Conservation (phyloP, 2,113 vertebrate species). For the Saguinus imperator region DNA sequence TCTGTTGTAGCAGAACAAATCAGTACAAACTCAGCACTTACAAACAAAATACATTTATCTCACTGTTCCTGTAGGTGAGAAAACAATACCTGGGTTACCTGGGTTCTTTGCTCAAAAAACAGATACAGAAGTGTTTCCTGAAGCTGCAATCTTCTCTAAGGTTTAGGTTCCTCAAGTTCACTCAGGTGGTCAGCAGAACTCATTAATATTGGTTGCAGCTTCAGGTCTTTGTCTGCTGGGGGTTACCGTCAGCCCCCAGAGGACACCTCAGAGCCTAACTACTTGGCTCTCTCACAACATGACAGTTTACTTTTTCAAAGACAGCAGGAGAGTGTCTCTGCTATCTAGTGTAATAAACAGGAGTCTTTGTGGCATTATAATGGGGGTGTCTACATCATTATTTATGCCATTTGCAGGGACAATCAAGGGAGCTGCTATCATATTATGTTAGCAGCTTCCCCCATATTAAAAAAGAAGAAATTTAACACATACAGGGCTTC, state of each 20-base stretch:
- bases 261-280: neutral
- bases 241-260: too few species aligned
- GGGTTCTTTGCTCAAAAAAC: neutral
- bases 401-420: neutral
- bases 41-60: neutral
- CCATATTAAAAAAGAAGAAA: neutral
- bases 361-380: neutral
- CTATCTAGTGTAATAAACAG: neutral
- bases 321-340: neutral
- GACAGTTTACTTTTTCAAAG: neutral
- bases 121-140: fast-evolving
- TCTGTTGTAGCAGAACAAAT: neutral
- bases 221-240: neutral
- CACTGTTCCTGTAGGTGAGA: neutral
- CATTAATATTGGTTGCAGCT: neutral
- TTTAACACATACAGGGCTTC: neutral
- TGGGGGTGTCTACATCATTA: neutral
- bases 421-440: neutral
- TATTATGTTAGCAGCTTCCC: neutral
- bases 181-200: neutral
- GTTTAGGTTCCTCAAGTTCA: neutral
- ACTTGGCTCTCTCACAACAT: fast-evolving
- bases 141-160: neutral
- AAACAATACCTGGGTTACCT: neutral
- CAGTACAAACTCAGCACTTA: neutral